These are phyloP conservation scores for Gulo gulo DNA, from an alignment of 2,113 vertebrate species.

Conservation along the genomic window DNA sequence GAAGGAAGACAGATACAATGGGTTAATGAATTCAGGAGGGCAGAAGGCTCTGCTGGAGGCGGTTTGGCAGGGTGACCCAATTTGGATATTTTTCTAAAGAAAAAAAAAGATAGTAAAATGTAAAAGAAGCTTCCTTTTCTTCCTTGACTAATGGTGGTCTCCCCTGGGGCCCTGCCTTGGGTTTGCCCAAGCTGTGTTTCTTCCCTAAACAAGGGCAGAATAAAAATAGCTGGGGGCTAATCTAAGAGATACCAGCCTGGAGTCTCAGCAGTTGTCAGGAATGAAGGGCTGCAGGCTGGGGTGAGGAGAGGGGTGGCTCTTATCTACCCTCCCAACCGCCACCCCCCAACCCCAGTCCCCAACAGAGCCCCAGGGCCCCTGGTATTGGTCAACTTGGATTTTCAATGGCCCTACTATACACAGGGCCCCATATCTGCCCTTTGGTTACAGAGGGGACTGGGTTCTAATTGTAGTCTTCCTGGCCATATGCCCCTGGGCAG, in stretches of 20 bases:
- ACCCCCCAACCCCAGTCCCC: not conserved
- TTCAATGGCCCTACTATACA: not conserved
- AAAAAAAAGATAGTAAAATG: not conserved
- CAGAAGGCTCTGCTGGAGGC: not conserved
- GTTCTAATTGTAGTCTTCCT: not conserved
- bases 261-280: constrained; percentile 46
- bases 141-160: constrained; percentile 5
- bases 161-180: not conserved
- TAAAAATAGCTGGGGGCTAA: constrained; percentile 79
- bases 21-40: no score
- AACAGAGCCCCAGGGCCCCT: not conserved
- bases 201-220: constrained; percentile 54
- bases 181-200: constrained; percentile 46
- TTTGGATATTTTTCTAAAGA: not conserved
- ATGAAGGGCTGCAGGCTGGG: constrained; percentile 38
- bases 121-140: not conserved
- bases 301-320: not conserved
- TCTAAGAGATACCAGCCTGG: constrained; percentile 70
- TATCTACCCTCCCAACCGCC: not conserved
- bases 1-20: fast-evolving
- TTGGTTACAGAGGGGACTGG: not conserved
- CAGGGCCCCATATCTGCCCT: not conserved
- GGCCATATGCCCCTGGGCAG: not conserved
- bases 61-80: not conserved
- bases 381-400: not conserved